Conservation (phyloP, 2,888 invertebrate genomes). For the Conomelus anceps region DNA sequence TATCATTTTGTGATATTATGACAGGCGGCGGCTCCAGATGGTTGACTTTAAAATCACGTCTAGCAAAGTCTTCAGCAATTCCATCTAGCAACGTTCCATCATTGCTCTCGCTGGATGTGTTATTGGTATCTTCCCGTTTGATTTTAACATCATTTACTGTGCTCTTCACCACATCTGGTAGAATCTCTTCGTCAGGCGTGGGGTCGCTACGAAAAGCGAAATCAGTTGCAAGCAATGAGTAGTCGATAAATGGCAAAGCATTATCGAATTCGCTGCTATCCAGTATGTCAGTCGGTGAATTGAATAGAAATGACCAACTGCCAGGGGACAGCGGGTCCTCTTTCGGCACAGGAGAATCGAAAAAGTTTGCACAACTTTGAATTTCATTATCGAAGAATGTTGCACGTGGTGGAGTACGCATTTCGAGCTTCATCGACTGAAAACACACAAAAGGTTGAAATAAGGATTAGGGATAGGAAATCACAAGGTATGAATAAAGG, state of each 20-base stretch:
- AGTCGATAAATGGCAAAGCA: not conserved
- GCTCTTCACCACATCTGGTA: not conserved
- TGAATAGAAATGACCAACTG: not conserved
- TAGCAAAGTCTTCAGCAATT: constrained; percentile 21
- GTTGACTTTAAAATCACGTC: constrained; percentile 14
- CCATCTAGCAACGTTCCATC: too few relatives aligned
- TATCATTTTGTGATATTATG: constrained; percentile 21
- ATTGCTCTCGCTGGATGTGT: not conserved
- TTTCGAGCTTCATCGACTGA: not conserved
- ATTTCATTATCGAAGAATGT: not conserved
- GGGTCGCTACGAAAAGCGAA: not conserved
- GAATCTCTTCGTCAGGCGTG: constrained; percentile 7
- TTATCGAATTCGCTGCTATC: not conserved
- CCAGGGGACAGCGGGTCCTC: not conserved
- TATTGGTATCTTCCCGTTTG: not conserved
- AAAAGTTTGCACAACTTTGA: not conserved
- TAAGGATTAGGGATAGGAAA: not conserved
- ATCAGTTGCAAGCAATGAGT: not conserved
- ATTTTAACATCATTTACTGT: not conserved
- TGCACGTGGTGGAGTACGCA: not conserved
- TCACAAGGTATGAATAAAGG: not conserved
- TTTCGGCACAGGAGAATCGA: too few relatives aligned
- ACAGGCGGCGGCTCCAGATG: constrained; percentile 16
- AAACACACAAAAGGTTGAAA: not conserved
- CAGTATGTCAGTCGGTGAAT: not conserved